Percentiles rank a stretch among this genome's conserved stretches.
Evolutionary conservation across 2,797 vertebrate genomes (phyloP).

Genomic region (Lagodon rhomboides): DNA sequence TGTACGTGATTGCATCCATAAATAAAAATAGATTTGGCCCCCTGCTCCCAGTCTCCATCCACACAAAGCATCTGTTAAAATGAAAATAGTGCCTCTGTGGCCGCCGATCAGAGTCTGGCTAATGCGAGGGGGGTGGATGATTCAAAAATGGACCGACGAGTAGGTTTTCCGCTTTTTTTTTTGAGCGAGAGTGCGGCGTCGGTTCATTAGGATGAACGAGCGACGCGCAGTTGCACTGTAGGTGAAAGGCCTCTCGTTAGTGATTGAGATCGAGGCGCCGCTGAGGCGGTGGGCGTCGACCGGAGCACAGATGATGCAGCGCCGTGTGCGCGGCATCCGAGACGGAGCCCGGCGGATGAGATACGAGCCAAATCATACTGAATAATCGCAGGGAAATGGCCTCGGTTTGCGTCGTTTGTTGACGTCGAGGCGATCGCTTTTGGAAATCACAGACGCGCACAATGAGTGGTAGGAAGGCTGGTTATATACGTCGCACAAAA

Average conservation of each 20-base stretch:
- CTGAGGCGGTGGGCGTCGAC: slow-evolving; percentile 71
- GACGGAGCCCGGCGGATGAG: slow-evolving; percentile 34
- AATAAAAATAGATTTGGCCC: neutral
- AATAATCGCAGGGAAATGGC: slow-evolving; percentile 32
- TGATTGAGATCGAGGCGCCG: slow-evolving; percentile 65
- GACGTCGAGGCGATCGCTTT: neutral
- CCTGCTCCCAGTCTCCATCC: neutral
- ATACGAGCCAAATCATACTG: slow-evolving; percentile 25
- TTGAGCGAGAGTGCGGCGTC: slow-evolving; percentile 39
- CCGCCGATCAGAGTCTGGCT: slow-evolving; percentile 27
- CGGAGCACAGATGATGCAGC: slow-evolving; percentile 39
- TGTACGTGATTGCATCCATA: neutral
- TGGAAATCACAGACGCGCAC: neutral
- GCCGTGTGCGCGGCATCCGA: slow-evolving; percentile 30
- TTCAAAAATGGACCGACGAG: slow-evolving; percentile 34
- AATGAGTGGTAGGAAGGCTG: neutral
- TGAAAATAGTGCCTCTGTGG: neutral
- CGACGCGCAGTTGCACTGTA: slow-evolving; percentile 48
- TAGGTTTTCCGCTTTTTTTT: slow-evolving; percentile 37
- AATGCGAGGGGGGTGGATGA: slow-evolving; percentile 22
- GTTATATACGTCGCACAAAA: slow-evolving; percentile 9
- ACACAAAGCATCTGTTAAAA: neutral
- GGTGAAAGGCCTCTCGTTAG: slow-evolving; percentile 79
- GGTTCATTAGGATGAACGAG: slow-evolving; percentile 75
- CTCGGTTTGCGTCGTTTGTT: slow-evolving; percentile 12